These are phyloP conservation scores for Rhinichthys klamathensis DNA, from an alignment of 2,113 vertebrate species.

Conservation along the genomic window DNA sequence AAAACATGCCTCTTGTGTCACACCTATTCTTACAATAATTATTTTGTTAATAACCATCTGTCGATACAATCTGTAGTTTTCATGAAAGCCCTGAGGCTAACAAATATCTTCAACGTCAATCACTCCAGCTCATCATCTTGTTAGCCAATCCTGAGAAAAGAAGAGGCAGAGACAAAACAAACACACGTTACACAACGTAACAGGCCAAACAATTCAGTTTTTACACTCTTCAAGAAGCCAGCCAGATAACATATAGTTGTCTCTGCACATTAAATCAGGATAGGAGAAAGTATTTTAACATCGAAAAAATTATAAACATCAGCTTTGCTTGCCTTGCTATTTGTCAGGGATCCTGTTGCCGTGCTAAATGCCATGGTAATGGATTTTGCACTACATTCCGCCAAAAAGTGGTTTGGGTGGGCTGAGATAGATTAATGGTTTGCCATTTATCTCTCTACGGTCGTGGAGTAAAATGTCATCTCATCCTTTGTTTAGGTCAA, in stretches of 20 bases:
- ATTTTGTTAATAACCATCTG: no score
- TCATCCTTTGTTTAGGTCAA: slow-evolving; percentile 22
- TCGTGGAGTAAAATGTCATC: slow-evolving; percentile 9
- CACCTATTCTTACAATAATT: no score
- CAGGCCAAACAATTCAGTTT: no score
- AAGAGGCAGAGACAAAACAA: no score
- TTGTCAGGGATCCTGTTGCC: not conserved
- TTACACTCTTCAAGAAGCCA: not conserved
- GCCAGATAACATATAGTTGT: not conserved
- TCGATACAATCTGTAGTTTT: no score
- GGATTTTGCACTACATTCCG: slow-evolving; percentile 4
- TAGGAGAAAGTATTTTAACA: slow-evolving; percentile 1
- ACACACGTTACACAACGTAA: no score
- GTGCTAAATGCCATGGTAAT: slow-evolving; percentile 6
- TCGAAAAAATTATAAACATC: not conserved
- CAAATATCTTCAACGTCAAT: no score
- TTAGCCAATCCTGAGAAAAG: no score
- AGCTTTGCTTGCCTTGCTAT: not conserved
- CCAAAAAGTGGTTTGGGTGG: slow-evolving; percentile 11
- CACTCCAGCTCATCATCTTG: no score
- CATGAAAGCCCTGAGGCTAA: no score
- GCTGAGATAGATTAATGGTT: slow-evolving; percentile 25
- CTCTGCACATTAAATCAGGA: not conserved
- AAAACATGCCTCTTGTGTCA: no score
- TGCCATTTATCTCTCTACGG: slow-evolving; percentile 20